Evolutionary conservation across 2,797 vertebrate genomes (phyloP).

Genomic region (Gallirallus australis): DNA sequence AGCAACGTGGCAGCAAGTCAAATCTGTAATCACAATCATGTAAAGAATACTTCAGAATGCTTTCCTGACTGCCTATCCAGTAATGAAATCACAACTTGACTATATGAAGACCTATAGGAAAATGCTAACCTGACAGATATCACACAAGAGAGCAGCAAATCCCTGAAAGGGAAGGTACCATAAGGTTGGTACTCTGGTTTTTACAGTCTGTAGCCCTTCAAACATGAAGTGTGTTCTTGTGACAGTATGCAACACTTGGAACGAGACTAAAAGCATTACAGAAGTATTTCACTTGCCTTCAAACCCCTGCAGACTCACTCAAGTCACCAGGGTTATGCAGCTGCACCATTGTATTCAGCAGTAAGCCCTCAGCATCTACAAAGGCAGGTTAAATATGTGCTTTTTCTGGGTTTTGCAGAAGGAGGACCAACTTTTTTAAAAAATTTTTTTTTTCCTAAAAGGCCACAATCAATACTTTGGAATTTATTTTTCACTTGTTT

Average conservation of each 20-base stretch:
- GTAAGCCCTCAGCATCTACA: neutral
- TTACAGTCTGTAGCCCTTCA: neutral
- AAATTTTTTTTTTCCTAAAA: neutral
- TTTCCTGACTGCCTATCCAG: neutral
- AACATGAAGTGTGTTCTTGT: neutral
- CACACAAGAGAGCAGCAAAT: neutral
- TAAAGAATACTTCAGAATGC: neutral
- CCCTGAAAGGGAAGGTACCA: neutral
- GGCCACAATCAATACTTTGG: neutral
- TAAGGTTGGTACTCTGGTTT: neutral
- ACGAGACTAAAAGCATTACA: slow-evolving; percentile 16
- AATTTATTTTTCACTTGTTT: neutral
- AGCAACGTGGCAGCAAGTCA: neutral
- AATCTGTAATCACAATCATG: neutral
- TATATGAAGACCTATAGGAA: neutral
- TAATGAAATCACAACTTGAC: neutral
- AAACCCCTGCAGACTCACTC: slow-evolving; percentile 14
- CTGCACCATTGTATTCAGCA: neutral
- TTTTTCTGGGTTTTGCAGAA: neutral
- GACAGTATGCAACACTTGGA: slow-evolving; percentile 18
- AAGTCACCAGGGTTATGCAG: slow-evolving; percentile 41
- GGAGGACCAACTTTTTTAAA: neutral
- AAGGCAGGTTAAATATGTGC: neutral
- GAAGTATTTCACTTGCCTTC: neutral
- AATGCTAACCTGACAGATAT: neutral